Percentiles rank a stretch among this genome's conserved stretches.
These are phyloP conservation scores for Melanerpes aurifrons DNA, from an alignment of 2,113 vertebrate species.

Conservation along the genomic window DNA sequence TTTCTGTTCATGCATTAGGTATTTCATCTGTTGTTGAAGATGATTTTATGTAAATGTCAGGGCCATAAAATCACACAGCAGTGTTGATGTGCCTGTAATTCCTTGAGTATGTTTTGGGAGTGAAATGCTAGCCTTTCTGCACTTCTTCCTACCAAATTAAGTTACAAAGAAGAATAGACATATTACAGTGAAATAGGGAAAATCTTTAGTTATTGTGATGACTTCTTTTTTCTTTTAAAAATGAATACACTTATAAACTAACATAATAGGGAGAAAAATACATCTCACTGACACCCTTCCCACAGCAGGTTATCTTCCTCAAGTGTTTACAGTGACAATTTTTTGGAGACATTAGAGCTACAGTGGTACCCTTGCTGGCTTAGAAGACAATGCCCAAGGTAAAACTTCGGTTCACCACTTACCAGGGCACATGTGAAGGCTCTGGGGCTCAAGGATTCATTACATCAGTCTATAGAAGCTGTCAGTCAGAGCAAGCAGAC, in stretches of 20 bases:
- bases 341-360: conserved; percentile 37
- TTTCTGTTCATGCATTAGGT: not conserved
- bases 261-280: not conserved
- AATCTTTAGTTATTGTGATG: conserved; percentile 10
- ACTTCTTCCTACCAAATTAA: not conserved
- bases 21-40: not conserved
- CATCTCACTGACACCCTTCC: conserved; percentile 25
- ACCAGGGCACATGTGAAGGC: not conserved
- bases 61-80: not conserved
- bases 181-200: not conserved
- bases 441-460: conserved; percentile 46
- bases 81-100: not conserved
- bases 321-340: conserved; percentile 4
- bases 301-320: conserved; percentile 9
- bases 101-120: not conserved
- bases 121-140: not conserved
- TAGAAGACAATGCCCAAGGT: conserved; percentile 15
- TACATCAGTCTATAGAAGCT: conserved; percentile 50
- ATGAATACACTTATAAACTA: conserved; percentile 4
- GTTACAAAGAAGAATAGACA: not conserved
- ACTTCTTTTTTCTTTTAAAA: not conserved
- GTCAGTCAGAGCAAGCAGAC: conserved; percentile 48
- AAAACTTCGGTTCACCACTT: conserved; percentile 37
- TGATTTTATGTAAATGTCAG: not conserved
- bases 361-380: not conserved